Evolutionary conservation across 2,888 invertebrate species (phyloP), one percentile per base, ranked within the genome.

Genomic region (Acholoe squamosa): DNA sequence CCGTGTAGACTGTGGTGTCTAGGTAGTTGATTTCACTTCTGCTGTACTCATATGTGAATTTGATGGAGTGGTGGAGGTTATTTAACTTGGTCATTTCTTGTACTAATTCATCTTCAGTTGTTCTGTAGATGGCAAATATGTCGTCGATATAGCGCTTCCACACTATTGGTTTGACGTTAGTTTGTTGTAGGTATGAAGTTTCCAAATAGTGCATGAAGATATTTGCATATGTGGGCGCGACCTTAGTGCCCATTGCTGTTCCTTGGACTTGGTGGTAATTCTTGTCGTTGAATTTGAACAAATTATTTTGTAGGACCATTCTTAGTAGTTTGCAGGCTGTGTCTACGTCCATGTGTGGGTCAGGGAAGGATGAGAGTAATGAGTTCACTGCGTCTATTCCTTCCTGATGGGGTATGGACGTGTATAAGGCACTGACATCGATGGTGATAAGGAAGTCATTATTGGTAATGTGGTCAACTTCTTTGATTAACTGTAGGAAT

Each of bases 331-430:
- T 67, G 22, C n/a, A 7, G 14, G 67, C 67, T 67, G 67, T n/a
- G 12, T 67, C 67, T 12, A 25, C 7, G n/a, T 67, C n/a, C 67
- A 67, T 12, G 7, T 12, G 67, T 12, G 67, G 67, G n/a, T 12
- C 5, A 22, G 16, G 67, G 7, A 7, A 19, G n/a, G 28, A 25
- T 16, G 19, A 10, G 3, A 80, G 43, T 31, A 33, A 28, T 16
- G 12, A 14, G 25, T 14, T n/a, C 7, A 80, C 80, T 31, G 80
- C 80, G 10, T 14, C 33, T 14, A 80, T 5, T 5, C 80, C 80
- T 31, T 80, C 80, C 10, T 80, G 16, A 80, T 80, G 80, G 10
- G 80, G 80, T 10, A 80, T 80, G 25, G 80, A 80, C 10, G 80
- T 80, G 33, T 80, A n/a, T n/a, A n/a, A n/a, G n/a, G n/a, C n/a